A percentile compares a stretch with the other conserved stretches of the same genome.
Conservation (phyloP, 2,888 invertebrate genomes). For the Microchrysa polita region DNA sequence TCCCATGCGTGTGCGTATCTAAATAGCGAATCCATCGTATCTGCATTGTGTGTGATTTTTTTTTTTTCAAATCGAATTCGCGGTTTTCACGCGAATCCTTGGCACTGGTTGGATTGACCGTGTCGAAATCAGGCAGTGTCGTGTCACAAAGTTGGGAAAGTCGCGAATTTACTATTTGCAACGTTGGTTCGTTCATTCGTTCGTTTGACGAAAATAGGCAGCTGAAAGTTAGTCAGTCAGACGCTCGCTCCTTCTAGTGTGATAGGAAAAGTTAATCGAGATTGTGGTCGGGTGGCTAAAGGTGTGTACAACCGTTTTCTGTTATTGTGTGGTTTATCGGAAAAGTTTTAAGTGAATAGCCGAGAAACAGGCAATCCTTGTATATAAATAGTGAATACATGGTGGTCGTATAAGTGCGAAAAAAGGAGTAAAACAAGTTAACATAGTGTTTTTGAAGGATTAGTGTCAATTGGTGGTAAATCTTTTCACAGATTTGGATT, state of each 20-base stretch:
- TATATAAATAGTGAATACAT: background rate
- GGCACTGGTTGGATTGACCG: background rate
- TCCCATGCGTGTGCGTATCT: slow-evolving; percentile 29
- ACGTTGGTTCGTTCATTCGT: background rate
- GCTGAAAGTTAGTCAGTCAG: background rate
- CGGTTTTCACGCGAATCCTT: background rate
- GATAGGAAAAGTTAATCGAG: background rate
- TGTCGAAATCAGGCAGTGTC: background rate
- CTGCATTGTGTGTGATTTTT: background rate
- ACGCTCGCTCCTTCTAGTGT: too few species aligned
- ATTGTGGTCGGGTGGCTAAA: background rate
- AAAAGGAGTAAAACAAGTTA: too few species aligned
- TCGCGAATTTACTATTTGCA: background rate
- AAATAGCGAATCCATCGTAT: background rate
- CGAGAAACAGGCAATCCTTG: background rate
- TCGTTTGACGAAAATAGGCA: background rate
- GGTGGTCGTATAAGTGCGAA: too few species aligned
- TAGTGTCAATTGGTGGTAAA: background rate
- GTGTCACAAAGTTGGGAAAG: background rate
- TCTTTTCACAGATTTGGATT: slow-evolving; percentile 15
- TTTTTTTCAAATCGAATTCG: background rate
- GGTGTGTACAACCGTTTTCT: background rate
- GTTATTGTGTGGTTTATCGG: background rate
- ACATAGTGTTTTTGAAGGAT: background rate
- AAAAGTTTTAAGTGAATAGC: slow-evolving; percentile 14